Percentiles rank a stretch among this genome's conserved stretches.
phyloP scores from a whole-genome alignment of 2,797 vertebrate genomes.

The Malacoraja senta region DNA sequence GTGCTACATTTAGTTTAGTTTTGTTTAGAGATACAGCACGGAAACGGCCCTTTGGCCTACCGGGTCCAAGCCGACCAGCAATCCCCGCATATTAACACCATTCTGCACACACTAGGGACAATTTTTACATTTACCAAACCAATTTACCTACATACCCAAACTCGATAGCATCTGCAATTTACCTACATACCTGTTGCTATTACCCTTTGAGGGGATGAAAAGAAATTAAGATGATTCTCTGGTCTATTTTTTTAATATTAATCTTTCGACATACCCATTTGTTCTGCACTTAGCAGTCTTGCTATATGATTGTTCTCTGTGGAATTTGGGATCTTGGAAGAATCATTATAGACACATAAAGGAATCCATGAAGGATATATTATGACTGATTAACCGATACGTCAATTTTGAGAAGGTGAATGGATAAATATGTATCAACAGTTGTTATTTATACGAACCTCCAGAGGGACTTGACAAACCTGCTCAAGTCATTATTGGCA shows the following conservation, averaged over 20 bases:
- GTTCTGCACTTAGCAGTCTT: neutral
- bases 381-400: too few species aligned
- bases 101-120: too few species aligned
- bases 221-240: neutral
- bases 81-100: too few species aligned
- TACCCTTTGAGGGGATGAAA: neutral
- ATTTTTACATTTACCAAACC: too few species aligned
- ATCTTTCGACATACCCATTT: neutral
- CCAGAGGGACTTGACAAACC: neutral
- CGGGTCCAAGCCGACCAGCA: too few species aligned
- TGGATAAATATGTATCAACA: neutral
- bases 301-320: neutral
- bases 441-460: neutral
- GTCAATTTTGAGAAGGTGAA: neutral
- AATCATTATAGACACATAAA: neutral
- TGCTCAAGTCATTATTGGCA: neutral
- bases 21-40: too few species aligned
- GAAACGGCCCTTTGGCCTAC: too few species aligned
- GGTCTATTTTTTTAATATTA: neutral
- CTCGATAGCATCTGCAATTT: too few species aligned
- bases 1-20: neutral
- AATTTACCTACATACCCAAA: too few species aligned
- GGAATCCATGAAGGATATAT: neutral
- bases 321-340: neutral
- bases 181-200: too few species aligned